Base-by-base conservation (phyloP, 2,113 vertebrate genomes). In the Syrmaticus mikado region DNA sequence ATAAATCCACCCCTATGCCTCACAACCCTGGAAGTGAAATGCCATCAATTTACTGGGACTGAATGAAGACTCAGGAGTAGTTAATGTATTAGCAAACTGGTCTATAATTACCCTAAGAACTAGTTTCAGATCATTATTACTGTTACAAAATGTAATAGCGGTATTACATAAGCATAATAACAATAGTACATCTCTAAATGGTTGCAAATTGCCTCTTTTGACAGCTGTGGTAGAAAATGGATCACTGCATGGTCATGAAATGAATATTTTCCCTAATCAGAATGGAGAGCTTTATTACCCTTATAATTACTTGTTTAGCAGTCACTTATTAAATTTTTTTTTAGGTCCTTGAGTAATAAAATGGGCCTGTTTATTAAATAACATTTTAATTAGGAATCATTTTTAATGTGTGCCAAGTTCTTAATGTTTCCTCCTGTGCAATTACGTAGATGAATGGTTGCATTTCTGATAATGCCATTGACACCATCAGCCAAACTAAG, bases 251-350 rank as follows among this genome's bases (percentile, higher is more conserved):
- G 78, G 85, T 92, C 81, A 87, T 87, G 87, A 97, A 97, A 97
- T 97, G 64, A 95, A 90, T 96, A 96, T 95, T 92, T 96, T 93
- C 43, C 82, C 91, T 97, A 96, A 96, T 94, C 87, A 97, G 85
- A 96, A 95, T 52, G 71, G 86, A 87, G 91, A 94, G 91, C 61
- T 94, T 97, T 96, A 97, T 97, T 94, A 95, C 92, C 94, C 95
- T 95, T 83, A 94, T 92, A 95, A 96, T 95, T 95, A 96, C 86
- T 94, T 97, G 92, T 96, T 87, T 91, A 93, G 73, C 84, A 94
- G 84, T 82, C 92, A 94, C 72, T 97, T 97, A 92, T 57, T 89
- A 85, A 60, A 78, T 75, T 68, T 88, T 95, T 90, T 88, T 86
- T 94, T 92, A 67, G 64, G 87, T 73, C 34, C 70, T 55, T 34